phyloP scores from a whole-genome alignment of 2,113 vertebrate species.

The Macrotus californicus region DNA sequence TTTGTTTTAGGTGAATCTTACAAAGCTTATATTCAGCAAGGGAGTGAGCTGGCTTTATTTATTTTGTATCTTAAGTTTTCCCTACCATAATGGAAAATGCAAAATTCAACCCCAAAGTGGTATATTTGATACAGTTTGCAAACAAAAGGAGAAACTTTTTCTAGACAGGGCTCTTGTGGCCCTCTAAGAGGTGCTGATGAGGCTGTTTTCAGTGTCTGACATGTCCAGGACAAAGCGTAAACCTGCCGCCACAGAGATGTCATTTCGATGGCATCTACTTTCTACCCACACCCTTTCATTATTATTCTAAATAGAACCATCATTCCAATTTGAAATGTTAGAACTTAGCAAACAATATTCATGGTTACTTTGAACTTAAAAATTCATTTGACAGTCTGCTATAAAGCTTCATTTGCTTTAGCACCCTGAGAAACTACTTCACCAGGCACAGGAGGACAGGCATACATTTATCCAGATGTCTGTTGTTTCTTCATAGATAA shows the following conservation, averaged over 20 bases:
- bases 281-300: not conserved
- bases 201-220: not conserved
- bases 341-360: slow-evolving; percentile 31
- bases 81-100: slow-evolving; percentile 29
- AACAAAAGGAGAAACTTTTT: not conserved
- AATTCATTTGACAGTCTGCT: slow-evolving; percentile 2
- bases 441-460: slow-evolving; percentile 37
- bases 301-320: slow-evolving; percentile 8
- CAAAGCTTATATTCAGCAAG: slow-evolving; percentile 13
- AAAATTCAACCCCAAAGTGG: slow-evolving; percentile 9
- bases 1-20: slow-evolving; percentile 30
- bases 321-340: not conserved
- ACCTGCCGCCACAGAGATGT: not conserved
- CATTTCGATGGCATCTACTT: not conserved
- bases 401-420: slow-evolving; percentile 1
- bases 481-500: slow-evolving; percentile 87
- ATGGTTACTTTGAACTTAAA: not conserved
- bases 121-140: not conserved
- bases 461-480: slow-evolving; percentile 89
- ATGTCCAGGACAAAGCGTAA: not conserved
- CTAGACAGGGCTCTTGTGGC: not conserved
- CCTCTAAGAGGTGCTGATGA: not conserved
- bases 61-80: slow-evolving; percentile 28
- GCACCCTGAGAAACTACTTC: slow-evolving; percentile 22
- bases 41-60: slow-evolving; percentile 10